Conservation (phyloP, 92 coral and sea anemone species). For the Plumapathes pennacea region DNA sequence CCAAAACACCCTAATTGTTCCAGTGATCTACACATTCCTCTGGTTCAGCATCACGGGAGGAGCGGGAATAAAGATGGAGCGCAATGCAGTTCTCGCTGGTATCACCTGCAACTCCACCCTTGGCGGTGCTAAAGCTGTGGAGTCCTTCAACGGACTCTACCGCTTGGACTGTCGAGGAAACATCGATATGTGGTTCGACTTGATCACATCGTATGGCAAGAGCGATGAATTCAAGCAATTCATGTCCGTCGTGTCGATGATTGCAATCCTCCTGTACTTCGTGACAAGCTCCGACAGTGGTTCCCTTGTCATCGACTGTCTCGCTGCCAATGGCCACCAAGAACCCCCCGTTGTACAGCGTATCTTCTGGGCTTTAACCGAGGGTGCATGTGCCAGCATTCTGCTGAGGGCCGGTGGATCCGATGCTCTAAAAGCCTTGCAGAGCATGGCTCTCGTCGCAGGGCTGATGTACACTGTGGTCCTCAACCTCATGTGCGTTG, state of each 20-base stretch:
- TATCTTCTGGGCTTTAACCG: conserved; percentile 90
- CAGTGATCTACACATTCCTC: conserved; percentile 64
- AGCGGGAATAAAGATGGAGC: conserved; percentile 78
- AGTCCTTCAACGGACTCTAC: conserved; percentile 48
- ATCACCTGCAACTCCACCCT: conserved; percentile 69
- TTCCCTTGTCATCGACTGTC: conserved; percentile 83
- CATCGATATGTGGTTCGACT: conserved; percentile 75
- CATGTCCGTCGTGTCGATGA: conserved; percentile 62
- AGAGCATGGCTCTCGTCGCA: conserved; percentile 70
- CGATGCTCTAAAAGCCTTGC: conserved; percentile 67
- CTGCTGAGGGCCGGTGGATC: conserved; percentile 76
- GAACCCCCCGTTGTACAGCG: conserved; percentile 87
- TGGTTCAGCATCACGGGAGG: conserved; percentile 87
- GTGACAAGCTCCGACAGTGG: conserved; percentile 95
- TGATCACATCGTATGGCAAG: conserved; percentile 76
- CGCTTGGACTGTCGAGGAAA: conserved; percentile 69
- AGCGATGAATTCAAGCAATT: conserved; percentile 59
- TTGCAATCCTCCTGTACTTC: conserved; percentile 77
- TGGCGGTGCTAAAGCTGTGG: conserved; percentile 51
- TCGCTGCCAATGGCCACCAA: conserved; percentile 86
- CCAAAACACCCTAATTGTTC: conserved; percentile 71
- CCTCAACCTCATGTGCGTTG: conserved; percentile 69
- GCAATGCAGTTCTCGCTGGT: conserved; percentile 65
- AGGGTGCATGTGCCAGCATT: conserved; percentile 87
- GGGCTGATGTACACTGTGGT: conserved; percentile 73